phyloP scores from a whole-genome alignment of 2,888 invertebrate genomes.

The Meloe dianella region DNA sequence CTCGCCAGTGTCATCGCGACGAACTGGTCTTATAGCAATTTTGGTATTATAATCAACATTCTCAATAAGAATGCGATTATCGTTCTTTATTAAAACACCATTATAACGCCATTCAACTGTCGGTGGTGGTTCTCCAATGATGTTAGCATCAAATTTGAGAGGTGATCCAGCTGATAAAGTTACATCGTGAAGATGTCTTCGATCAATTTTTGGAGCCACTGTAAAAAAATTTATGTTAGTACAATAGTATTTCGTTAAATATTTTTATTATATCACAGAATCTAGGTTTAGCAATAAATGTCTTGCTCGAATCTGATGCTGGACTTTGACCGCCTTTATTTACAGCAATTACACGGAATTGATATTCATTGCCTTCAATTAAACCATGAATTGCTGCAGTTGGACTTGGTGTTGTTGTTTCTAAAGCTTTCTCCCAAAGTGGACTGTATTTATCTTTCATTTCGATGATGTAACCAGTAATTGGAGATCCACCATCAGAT shows the following conservation, averaged over 20 bases:
- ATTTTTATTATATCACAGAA: slow-evolving; percentile 64
- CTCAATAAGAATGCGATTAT: slow-evolving; percentile 79
- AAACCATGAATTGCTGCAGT: slow-evolving; percentile 86
- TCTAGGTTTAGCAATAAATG: slow-evolving; percentile 84
- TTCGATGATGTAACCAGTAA: slow-evolving; percentile 91
- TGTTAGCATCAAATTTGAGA: slow-evolving; percentile 90
- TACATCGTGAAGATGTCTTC: slow-evolving; percentile 87
- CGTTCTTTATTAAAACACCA: slow-evolving; percentile 72
- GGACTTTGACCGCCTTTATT: slow-evolving; percentile 95
- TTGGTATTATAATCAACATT: slow-evolving; percentile 89
- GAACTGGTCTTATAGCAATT: slow-evolving; percentile 79
- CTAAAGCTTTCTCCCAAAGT: slow-evolving; percentile 90
- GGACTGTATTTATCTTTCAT: slow-evolving; percentile 92
- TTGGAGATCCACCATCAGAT: slow-evolving; percentile 92
- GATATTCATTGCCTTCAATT: slow-evolving; percentile 95
- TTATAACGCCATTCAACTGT: slow-evolving; percentile 91
- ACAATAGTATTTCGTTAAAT: background rate
- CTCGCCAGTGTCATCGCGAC: slow-evolving; percentile 83
- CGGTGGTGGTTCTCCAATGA: slow-evolving; percentile 95
- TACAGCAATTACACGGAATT: slow-evolving; percentile 93
- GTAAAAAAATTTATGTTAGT: slow-evolving; percentile 43
- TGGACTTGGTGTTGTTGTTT: slow-evolving; percentile 77
- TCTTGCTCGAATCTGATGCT: slow-evolving; percentile 87
- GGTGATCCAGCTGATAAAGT: slow-evolving; percentile 91
- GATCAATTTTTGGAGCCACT: slow-evolving; percentile 96